Percentiles rank a stretch among this genome's conserved stretches.
phyloP scores from a whole-genome alignment of 1,140 invertebrate species.

The Hermetia illucens region DNA sequence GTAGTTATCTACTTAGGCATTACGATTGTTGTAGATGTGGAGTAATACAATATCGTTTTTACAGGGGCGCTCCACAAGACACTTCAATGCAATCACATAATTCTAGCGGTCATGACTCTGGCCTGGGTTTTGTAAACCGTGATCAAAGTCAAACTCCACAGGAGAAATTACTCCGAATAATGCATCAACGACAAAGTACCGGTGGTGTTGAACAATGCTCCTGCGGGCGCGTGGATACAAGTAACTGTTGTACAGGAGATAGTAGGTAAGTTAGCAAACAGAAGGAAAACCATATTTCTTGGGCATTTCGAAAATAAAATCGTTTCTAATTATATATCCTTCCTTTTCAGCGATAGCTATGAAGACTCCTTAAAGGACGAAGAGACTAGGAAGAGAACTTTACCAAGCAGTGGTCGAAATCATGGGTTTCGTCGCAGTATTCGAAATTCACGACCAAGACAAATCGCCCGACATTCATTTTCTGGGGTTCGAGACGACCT shows the following conservation, averaged over 20 bases:
- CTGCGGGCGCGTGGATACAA: not conserved
- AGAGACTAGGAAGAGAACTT: slow-evolving; percentile 15
- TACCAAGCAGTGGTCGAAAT: not conserved
- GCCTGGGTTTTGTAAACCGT: slow-evolving; percentile 40
- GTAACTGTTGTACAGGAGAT: not conserved
- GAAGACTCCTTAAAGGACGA: slow-evolving; percentile 45
- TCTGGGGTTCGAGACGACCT: slow-evolving; percentile 29
- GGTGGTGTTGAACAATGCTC: not conserved
- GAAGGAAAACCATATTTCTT: too few relatives aligned
- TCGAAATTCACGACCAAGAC: slow-evolving; percentile 15
- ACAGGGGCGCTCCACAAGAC: slow-evolving; percentile 28
- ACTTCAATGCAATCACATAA: slow-evolving; percentile 58
- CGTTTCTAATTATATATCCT: not conserved
- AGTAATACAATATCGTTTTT: too few relatives aligned
- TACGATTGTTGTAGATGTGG: too few relatives aligned
- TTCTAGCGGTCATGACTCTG: slow-evolving; percentile 66
- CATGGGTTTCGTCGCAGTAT: slow-evolving; percentile 4
- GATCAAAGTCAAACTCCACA: slow-evolving; percentile 45
- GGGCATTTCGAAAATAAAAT: not conserved
- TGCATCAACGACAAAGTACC: slow-evolving; percentile 15
- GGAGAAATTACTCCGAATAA: slow-evolving; percentile 46
- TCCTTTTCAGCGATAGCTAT: slow-evolving; percentile 39
- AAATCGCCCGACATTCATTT: slow-evolving; percentile 25
- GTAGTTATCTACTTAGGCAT: too few relatives aligned
- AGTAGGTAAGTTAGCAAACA: not conserved